These are phyloP conservation scores for Chlorodrepanis virens DNA, from an alignment of 2,113 vertebrate species.

Conservation along the genomic window DNA sequence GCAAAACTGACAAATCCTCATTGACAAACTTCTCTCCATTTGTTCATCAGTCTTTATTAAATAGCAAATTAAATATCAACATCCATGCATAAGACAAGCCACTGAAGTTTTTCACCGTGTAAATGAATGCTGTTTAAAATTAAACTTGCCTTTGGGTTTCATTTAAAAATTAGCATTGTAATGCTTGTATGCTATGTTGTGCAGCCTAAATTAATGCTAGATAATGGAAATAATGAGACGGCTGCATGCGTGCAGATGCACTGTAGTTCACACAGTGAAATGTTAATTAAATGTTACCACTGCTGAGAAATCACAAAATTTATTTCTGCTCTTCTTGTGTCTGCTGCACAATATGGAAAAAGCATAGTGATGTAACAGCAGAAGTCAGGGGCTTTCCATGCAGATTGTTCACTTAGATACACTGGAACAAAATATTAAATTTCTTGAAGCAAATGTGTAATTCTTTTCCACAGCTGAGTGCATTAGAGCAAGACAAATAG, in stretches of 20 bases:
- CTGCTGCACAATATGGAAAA: not conserved
- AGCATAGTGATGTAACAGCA: not conserved
- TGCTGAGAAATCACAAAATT: not conserved
- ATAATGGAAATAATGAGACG: not conserved
- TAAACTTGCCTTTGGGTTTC: conserved; percentile 34
- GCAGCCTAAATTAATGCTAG: conserved; percentile 11
- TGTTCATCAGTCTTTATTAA: conserved; percentile 67
- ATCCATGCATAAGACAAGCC: not conserved
- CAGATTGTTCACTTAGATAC: not conserved
- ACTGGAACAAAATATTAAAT: not conserved
- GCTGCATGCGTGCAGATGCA: not conserved
- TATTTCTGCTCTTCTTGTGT: not conserved
- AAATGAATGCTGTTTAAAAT: conserved; percentile 48
- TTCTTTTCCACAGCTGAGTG: not conserved
- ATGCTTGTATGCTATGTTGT: not conserved
- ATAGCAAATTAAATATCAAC: conserved; percentile 46
- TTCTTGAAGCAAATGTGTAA: not conserved
- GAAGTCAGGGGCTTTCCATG: not conserved
- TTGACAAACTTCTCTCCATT: conserved; percentile 49
- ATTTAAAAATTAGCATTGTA: conserved; percentile 48
- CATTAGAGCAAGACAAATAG: not conserved
- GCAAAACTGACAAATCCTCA: conserved; percentile 47
- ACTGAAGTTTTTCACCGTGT: not conserved
- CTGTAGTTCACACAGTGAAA: not conserved
- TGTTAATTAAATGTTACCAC: not conserved